Evolutionary conservation across 1,140 invertebrate genomes (phyloP).

Genomic region (Rhizoglyphus robini): DNA sequence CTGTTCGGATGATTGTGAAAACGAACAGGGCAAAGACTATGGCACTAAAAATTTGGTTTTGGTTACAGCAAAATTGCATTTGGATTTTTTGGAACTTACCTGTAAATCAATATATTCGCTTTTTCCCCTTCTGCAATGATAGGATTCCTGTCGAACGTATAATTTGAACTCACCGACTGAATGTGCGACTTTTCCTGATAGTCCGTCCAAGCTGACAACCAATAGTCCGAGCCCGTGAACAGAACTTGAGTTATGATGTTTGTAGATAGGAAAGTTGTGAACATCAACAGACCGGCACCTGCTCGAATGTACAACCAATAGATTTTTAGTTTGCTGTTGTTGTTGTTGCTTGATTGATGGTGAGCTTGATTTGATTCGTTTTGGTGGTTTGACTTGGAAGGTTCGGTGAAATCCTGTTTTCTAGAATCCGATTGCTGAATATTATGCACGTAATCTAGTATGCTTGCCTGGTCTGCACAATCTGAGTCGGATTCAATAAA

Average conservation of each 20-base stretch:
- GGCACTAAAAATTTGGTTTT: too few relatives aligned
- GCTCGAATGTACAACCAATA: slow-evolving; percentile 26
- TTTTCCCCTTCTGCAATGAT: not conserved
- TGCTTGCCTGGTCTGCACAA: not conserved
- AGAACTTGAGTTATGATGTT: slow-evolving; percentile 26
- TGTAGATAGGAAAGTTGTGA: slow-evolving; percentile 20
- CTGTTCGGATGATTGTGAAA: slow-evolving; percentile 42
- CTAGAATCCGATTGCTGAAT: not conserved
- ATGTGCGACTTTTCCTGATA: not conserved
- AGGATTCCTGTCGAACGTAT: not conserved
- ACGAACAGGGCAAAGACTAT: slow-evolving; percentile 32
- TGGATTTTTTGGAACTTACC: too few relatives aligned
- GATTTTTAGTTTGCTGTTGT: slow-evolving; percentile 19
- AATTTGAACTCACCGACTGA: not conserved
- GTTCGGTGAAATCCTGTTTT: not conserved
- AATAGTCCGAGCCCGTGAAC: slow-evolving; percentile 29
- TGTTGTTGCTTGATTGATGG: not conserved
- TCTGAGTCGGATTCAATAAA: not conserved
- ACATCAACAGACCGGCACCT: slow-evolving; percentile 22
- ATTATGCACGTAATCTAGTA: not conserved
- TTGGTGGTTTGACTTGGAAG: not conserved
- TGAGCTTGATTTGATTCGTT: not conserved
- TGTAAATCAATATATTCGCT: not conserved
- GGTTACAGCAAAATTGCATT: not conserved
- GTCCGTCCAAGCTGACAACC: slow-evolving; percentile 26